Conservation (phyloP, 2,888 invertebrate genomes). For the Beris chalybata region DNA sequence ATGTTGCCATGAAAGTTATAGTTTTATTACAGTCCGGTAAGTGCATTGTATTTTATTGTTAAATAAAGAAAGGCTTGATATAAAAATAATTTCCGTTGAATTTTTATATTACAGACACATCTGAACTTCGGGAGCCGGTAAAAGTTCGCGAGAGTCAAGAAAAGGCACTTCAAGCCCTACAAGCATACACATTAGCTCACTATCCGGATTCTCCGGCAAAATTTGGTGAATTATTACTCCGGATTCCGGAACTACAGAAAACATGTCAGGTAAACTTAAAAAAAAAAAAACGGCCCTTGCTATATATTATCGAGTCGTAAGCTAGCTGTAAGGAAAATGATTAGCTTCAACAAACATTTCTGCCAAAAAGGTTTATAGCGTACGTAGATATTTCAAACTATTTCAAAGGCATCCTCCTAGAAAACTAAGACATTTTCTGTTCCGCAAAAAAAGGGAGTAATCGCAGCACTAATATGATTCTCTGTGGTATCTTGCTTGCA, state of each 20-base stretch:
- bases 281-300: too few species aligned
- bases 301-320: too few species aligned
- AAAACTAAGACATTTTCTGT: too few species aligned
- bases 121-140: constrained; percentile 89
- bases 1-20: constrained; percentile 94
- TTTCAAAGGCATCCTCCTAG: too few species aligned
- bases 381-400: too few species aligned
- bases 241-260: constrained; percentile 92
- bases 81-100: background rate
- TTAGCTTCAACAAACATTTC: too few species aligned
- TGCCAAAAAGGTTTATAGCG: too few species aligned
- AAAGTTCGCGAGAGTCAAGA: constrained; percentile 93
- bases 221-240: constrained; percentile 88
- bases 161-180: constrained; percentile 87
- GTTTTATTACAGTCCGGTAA: constrained; percentile 88
- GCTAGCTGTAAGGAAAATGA: too few species aligned
- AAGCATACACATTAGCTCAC: constrained; percentile 85
- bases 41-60: constrained; percentile 9
- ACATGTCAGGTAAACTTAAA: constrained; percentile 79
- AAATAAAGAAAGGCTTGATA: background rate
- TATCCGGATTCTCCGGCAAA: constrained; percentile 93
- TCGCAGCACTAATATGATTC: too few species aligned
- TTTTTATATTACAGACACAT: constrained; percentile 68
- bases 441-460: too few species aligned
- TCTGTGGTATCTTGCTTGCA: too few species aligned